Evolutionary conservation across 1,140 invertebrate genomes (phyloP).

Genomic region (Cryptotermes secundus): DNA sequence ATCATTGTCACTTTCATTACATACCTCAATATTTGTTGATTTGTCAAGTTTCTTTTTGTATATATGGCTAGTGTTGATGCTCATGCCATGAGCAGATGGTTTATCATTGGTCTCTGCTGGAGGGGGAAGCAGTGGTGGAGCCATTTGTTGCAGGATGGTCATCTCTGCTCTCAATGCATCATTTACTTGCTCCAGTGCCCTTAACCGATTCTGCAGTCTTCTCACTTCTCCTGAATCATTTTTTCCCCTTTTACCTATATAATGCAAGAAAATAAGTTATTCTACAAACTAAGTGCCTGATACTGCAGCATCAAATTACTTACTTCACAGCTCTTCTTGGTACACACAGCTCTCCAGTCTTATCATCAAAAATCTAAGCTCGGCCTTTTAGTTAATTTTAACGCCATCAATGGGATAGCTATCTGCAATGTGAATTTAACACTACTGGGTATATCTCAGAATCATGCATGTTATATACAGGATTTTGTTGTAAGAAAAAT

Average conservation of each 20-base stretch:
- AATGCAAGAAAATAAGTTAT: neutral
- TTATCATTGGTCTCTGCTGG: constrained; percentile 21
- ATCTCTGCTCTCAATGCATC: constrained; percentile 48
- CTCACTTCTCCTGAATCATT: constrained; percentile 40
- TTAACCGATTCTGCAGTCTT: constrained; percentile 40
- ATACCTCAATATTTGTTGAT: constrained; percentile 38
- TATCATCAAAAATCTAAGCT: too few relatives aligned
- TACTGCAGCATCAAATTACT: too few relatives aligned
- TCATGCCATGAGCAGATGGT: neutral
- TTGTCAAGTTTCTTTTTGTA: constrained; percentile 30
- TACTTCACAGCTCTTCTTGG: too few relatives aligned
- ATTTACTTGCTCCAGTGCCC: constrained; percentile 46
- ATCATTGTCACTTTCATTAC: neutral
- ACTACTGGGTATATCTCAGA: too few relatives aligned
- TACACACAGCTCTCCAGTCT: too few relatives aligned
- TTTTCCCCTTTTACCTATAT: constrained; percentile 37
- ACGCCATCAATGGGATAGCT: too few relatives aligned
- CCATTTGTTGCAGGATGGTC: neutral
- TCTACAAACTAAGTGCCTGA: too few relatives aligned
- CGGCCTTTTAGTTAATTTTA: too few relatives aligned
- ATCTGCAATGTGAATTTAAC: too few relatives aligned
- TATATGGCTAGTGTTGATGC: neutral
- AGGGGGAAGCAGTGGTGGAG: constrained; percentile 18
- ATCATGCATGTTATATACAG: too few relatives aligned
- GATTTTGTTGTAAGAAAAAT: too few relatives aligned